These are phyloP conservation scores for Anas georgica DNA, from an alignment of 2,797 vertebrate species.

Conservation along the genomic window DNA sequence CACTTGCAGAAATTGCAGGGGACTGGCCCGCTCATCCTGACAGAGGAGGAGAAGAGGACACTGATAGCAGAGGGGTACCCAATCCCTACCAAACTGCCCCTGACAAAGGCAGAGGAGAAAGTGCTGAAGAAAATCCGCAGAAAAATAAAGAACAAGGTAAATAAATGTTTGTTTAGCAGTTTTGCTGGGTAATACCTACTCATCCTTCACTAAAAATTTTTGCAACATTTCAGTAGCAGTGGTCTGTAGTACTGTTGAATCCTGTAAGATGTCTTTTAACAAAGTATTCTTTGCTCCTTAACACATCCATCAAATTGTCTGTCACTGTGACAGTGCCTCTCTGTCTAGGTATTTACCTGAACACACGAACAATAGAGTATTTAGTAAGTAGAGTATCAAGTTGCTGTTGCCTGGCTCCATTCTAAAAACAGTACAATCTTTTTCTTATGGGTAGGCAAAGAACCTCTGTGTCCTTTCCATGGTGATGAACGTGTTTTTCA, in stretches of 20 bases:
- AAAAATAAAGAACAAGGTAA: slow-evolving; percentile 99
- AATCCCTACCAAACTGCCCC: slow-evolving; percentile 93
- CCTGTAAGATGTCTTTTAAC: background rate
- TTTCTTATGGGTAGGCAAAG: background rate
- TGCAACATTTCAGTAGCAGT: background rate
- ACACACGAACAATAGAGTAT: background rate
- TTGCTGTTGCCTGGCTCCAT: slow-evolving; percentile 19
- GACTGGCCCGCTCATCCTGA: slow-evolving; percentile 92
- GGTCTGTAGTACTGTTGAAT: background rate
- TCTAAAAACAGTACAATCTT: background rate
- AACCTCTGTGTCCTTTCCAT: background rate
- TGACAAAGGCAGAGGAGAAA: slow-evolving; percentile 97
- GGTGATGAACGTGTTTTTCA: background rate
- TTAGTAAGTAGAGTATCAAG: slow-evolving; percentile 16
- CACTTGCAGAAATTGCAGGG: slow-evolving; percentile 91
- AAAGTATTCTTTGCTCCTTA: background rate
- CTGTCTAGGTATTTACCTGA: slow-evolving; percentile 23
- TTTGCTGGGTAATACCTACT: background rate
- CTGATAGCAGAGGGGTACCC: slow-evolving; percentile 97
- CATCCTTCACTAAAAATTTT: background rate
- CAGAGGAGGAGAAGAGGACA: slow-evolving; percentile 96
- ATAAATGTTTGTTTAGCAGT: background rate
- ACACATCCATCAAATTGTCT: background rate
- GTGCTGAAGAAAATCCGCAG: slow-evolving; percentile 98
- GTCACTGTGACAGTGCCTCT: background rate